Evolutionary conservation across 2,888 invertebrate species (phyloP), one percentile per base, ranked within the genome.

Genomic region (Xanthorhoe designata): DNA sequence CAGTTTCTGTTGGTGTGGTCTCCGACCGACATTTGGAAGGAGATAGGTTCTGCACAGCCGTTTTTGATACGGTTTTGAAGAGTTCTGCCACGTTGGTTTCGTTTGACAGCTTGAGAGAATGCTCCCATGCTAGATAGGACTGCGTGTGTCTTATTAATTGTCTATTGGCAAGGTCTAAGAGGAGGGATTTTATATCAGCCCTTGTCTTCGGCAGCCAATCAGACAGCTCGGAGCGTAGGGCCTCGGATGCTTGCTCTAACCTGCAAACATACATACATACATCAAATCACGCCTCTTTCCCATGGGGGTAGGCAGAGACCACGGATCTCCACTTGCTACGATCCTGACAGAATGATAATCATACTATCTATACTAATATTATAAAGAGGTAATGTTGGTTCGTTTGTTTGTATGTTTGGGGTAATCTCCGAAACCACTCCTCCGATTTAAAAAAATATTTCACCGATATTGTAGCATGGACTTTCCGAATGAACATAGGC

Each of bases 1-100:
- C 86, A 0, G 84, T 87, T 15, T 85, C 87, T 0, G 83, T 85
- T 0, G 84, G 85, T 0, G 86, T 85, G 9, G 78, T 70, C 7
- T 83, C 78, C 0, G 80, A 75, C 0, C 81, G 71, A 47, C 82
- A 86, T 54, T 84, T 82, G 0, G 89, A 86, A 0, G 91, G 91
- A 0, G 91, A 90, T 0, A 92, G 79, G 35, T 91, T 91, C 19
- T 86, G 87, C 0, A 92, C 89, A 1, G 91, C 92, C 0, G 79
- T 83, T 69, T 86, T 89, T 0, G 92, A 92, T 0, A 93, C 92
- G 0, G 92, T 92, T 60, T 92, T 90, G 77, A 93, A 93, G 6
- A 93, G 66, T 2, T 90, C 86, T 0, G 78, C 78, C 0, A 79
- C 67, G 50, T 86, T 83, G 0, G 85, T 65, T 13, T 88, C 90